A percentile compares a stretch with the other conserved stretches of the same genome.
Conservation (phyloP, 1,140 invertebrate species). For the Lasioglossum albipes region DNA sequence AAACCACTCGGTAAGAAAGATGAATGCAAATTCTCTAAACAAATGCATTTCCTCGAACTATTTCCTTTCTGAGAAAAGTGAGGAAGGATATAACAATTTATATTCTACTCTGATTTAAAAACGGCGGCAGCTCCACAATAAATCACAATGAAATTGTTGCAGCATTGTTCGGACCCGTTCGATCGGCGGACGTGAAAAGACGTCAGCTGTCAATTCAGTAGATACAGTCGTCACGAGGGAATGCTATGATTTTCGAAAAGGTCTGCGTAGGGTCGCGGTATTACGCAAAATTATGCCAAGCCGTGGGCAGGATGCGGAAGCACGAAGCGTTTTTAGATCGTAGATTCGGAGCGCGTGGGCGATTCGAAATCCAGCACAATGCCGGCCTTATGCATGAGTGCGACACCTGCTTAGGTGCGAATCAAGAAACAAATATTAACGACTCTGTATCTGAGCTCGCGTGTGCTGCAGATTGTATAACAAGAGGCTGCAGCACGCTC, state of each 20-base stretch:
- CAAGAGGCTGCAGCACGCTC: neutral
- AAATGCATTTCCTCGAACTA: too few relatives aligned
- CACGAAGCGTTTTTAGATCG: slow-evolving; percentile 53
- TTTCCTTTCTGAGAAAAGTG: too few relatives aligned
- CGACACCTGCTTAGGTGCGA: slow-evolving; percentile 58
- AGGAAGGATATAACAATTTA: too few relatives aligned
- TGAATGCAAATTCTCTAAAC: too few relatives aligned
- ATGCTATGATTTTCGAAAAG: slow-evolving; percentile 5
- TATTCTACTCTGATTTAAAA: too few relatives aligned
- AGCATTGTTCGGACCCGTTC: neutral
- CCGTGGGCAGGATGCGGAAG: slow-evolving; percentile 46
- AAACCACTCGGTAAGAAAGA: too few relatives aligned
- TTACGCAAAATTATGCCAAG: slow-evolving; percentile 62
- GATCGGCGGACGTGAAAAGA: neutral
- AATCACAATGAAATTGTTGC: neutral
- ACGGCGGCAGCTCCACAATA: neutral
- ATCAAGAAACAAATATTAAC: slow-evolving; percentile 62
- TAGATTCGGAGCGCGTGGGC: slow-evolving; percentile 59
- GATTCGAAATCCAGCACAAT: slow-evolving; percentile 58
- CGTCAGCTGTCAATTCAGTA: slow-evolving; percentile 23
- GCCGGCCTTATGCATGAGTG: slow-evolving; percentile 35
- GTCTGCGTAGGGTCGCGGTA: neutral
- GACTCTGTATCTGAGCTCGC: slow-evolving; percentile 18
- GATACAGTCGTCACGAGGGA: slow-evolving; percentile 22
- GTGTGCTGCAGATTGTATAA: neutral